Percentiles rank a stretch among this genome's conserved stretches.
Evolutionary conservation across 2,888 invertebrate species (phyloP).

Genomic region (Meteorus cinctellus): DNA sequence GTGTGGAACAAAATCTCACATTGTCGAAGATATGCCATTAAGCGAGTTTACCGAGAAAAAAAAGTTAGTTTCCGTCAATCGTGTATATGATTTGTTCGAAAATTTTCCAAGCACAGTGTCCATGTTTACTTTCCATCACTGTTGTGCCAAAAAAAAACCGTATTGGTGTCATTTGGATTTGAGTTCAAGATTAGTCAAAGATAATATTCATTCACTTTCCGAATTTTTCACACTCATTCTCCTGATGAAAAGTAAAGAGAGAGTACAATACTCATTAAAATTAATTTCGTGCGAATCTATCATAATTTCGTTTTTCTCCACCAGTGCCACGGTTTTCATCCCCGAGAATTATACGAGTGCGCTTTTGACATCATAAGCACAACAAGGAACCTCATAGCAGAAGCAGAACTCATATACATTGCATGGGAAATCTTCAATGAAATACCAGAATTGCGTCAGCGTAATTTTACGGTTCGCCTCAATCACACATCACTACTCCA

Average conservation of each 20-base stretch:
- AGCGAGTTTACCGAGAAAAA: constrained; percentile 89
- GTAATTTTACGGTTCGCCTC: constrained; percentile 81
- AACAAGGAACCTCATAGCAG: constrained; percentile 82
- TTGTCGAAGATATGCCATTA: constrained; percentile 89
- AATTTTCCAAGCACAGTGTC: too few species aligned
- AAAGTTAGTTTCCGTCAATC: constrained; percentile 73
- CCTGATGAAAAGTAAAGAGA: too few species aligned
- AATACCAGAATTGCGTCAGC: constrained; percentile 79
- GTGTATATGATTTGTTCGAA: neutral
- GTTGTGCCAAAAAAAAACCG: too few species aligned
- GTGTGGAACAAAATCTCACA: constrained; percentile 86
- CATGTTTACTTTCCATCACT: too few species aligned
- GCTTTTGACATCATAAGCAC: constrained; percentile 94
- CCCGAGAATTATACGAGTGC: constrained; percentile 91
- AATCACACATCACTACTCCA: constrained; percentile 87
- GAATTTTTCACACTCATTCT: too few species aligned
- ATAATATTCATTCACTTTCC: too few species aligned
- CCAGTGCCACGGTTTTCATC: constrained; percentile 83
- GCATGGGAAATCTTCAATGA: constrained; percentile 84
- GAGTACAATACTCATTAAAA: neutral
- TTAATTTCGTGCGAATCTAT: neutral
- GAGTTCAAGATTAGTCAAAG: too few species aligned
- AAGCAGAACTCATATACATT: constrained; percentile 89
- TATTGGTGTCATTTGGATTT: too few species aligned
- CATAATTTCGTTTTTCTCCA: neutral